Conservation (phyloP, 2,797 vertebrate species). For the Tenualosa ilisha region DNA sequence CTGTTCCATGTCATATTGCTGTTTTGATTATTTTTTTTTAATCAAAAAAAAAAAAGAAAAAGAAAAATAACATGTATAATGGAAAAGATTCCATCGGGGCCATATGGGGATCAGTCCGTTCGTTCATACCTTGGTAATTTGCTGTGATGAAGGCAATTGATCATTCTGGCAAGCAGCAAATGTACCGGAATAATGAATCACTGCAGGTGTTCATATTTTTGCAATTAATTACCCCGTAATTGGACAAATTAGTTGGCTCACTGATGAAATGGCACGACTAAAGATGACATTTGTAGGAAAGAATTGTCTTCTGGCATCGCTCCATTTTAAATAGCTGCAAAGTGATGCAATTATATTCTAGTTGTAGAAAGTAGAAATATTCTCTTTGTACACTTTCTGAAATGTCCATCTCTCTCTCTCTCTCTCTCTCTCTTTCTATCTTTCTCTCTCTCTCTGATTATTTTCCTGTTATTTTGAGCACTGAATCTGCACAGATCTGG, state of each 20-base stretch:
- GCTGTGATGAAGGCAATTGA: constrained; percentile 55
- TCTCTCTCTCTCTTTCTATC: constrained; percentile 35
- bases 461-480: background rate
- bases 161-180: constrained; percentile 55
- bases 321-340: background rate
- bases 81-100: constrained; percentile 40
- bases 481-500: too few relatives aligned
- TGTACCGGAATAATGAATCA: constrained; percentile 65
- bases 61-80: constrained; percentile 1
- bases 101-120: constrained; percentile 42
- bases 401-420: constrained; percentile 39
- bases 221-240: constrained; percentile 73
- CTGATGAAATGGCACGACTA: constrained; percentile 63
- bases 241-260: constrained; percentile 69
- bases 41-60: background rate
- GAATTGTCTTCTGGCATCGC: background rate
- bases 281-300: constrained; percentile 46
- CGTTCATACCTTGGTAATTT: constrained; percentile 54
- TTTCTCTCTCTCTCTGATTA: constrained; percentile 44
- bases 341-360: background rate
- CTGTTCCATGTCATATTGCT: constrained; percentile 16
- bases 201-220: constrained; percentile 71
- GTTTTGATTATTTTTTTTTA: constrained; percentile 38
- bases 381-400: background rate
- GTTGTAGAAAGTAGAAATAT: background rate